Evolutionary conservation across 2,888 invertebrate genomes (phyloP).

Genomic region (Caenorhabditis sp.): DNA sequence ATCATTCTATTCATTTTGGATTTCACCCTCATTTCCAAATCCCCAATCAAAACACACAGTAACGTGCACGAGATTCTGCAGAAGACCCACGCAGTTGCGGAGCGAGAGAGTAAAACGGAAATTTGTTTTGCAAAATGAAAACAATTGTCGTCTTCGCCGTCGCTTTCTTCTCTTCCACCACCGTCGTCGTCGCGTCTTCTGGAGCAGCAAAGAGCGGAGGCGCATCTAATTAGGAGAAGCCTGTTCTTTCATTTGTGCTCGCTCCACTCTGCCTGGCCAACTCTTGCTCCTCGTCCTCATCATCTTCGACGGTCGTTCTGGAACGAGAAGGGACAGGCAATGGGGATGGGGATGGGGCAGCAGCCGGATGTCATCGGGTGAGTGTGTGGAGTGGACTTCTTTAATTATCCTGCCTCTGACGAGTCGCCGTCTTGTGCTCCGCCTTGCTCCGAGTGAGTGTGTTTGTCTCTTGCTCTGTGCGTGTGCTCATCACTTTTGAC

Average conservation of each 20-base stretch:
- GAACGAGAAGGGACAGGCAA: slow-evolving; percentile 7
- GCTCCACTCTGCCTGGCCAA: slow-evolving; percentile 5
- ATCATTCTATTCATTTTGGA: no score
- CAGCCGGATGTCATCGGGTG: slow-evolving; percentile 42
- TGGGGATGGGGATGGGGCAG: slow-evolving; percentile 3
- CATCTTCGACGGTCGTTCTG: slow-evolving; percentile 31
- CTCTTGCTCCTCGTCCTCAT: slow-evolving; percentile 17
- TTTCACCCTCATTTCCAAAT: slow-evolving; percentile 16
- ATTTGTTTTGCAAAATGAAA: slow-evolving; percentile 50
- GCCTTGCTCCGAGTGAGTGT: not conserved
- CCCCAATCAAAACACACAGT: not conserved
- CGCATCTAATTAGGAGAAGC: slow-evolving; percentile 49
- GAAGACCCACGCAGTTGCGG: slow-evolving; percentile 32
- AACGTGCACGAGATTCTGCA: slow-evolving; percentile 15
- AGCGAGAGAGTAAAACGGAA: slow-evolving; percentile 26
- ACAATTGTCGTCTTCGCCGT: slow-evolving; percentile 24
- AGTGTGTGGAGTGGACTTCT: slow-evolving; percentile 43
- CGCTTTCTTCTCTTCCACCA: no score
- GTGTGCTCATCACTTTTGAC: slow-evolving; percentile 43
- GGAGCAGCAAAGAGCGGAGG: slow-evolving; percentile 14
- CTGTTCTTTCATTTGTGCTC: slow-evolving; percentile 47
- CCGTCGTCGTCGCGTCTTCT: slow-evolving; percentile 1
- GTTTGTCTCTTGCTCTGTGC: not conserved
- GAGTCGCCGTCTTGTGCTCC: slow-evolving; percentile 33
- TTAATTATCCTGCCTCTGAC: slow-evolving; percentile 55